phyloP scores from a whole-genome alignment of 1,140 invertebrate species.

The Drosophila mauritiana region DNA sequence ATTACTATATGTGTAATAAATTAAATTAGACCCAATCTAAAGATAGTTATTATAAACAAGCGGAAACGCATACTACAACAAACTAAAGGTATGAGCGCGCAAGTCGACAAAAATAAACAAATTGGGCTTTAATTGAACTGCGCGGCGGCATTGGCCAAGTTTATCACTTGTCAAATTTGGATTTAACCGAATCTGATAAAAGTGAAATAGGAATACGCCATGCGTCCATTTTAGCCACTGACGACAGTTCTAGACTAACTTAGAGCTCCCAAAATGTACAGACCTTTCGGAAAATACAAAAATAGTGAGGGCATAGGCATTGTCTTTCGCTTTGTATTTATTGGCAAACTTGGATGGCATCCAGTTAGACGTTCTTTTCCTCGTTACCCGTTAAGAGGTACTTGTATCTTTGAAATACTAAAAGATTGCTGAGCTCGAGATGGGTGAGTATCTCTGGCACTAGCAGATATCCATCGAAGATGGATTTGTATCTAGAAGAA shows the following conservation, averaged over 20 bases:
- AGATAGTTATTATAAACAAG: not conserved
- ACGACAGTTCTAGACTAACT: conserved; percentile 46
- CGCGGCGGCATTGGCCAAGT: conserved; percentile 25
- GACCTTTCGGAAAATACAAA: conserved; percentile 4
- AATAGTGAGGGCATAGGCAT: not conserved
- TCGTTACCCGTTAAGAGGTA: not conserved
- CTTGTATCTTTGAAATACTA: not conserved
- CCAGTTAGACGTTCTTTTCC: conserved; percentile 32
- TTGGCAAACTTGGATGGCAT: conserved; percentile 1
- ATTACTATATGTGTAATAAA: not conserved
- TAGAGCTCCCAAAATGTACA: conserved; percentile 60
- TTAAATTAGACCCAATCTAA: not conserved
- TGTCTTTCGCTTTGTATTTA: conserved; percentile 30
- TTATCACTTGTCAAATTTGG: conserved; percentile 52
- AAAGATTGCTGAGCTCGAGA: not conserved
- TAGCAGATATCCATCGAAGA: no score
- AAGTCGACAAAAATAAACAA: conserved; percentile 5
- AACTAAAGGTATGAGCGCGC: not conserved
- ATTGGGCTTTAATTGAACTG: not conserved
- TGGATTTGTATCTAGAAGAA: not conserved
- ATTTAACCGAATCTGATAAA: conserved; percentile 49
- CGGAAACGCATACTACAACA: no score
- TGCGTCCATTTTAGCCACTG: conserved; percentile 40
- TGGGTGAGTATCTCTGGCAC: conserved; percentile 30
- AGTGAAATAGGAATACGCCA: conserved; percentile 44